phyloP scores from a whole-genome alignment of 2,113 vertebrate species.

The Trematocara nigrifrons region DNA sequence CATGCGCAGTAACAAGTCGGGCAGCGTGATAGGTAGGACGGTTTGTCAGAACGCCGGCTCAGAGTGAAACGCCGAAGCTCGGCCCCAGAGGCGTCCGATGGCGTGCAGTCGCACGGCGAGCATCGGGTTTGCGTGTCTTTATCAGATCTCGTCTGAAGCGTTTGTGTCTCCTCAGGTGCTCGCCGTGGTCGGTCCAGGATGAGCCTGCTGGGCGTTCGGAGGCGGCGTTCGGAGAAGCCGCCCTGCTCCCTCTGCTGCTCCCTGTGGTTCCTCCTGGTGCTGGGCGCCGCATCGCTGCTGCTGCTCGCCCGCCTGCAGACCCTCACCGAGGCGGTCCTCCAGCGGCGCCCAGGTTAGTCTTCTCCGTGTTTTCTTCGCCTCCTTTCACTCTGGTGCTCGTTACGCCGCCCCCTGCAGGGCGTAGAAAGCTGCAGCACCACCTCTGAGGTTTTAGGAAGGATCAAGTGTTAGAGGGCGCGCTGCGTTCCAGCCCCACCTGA shows the following conservation, averaged over 20 bases:
- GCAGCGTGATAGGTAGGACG: no score
- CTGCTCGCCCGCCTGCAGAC: constrained; percentile 83
- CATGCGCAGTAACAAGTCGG: no score
- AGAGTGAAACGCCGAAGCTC: accelerated
- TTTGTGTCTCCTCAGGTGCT: not conserved
- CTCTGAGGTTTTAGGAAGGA: not conserved
- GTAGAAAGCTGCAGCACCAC: not conserved
- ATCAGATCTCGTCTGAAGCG: not conserved
- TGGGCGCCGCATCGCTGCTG: constrained; percentile 80
- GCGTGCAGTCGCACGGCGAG: not conserved
- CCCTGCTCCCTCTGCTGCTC: constrained; percentile 56
- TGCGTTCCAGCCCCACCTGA: not conserved
- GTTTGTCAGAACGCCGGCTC: no score
- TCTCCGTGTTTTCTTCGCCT: not conserved
- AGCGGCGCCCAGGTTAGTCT: constrained; percentile 78
- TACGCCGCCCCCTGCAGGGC: not conserved
- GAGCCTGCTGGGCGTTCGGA: not conserved
- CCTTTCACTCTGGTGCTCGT: not conserved
- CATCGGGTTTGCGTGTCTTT: not conserved
- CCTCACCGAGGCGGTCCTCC: constrained; percentile 72
- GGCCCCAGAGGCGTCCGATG: not conserved
- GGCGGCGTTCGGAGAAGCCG: constrained; percentile 61
- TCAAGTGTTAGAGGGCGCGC: accelerated
- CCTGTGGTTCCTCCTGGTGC: constrained; percentile 82
- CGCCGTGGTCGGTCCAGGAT: not conserved